Base-by-base conservation (phyloP, 2,888 invertebrate species). In the Alloplasta piceator region DNA sequence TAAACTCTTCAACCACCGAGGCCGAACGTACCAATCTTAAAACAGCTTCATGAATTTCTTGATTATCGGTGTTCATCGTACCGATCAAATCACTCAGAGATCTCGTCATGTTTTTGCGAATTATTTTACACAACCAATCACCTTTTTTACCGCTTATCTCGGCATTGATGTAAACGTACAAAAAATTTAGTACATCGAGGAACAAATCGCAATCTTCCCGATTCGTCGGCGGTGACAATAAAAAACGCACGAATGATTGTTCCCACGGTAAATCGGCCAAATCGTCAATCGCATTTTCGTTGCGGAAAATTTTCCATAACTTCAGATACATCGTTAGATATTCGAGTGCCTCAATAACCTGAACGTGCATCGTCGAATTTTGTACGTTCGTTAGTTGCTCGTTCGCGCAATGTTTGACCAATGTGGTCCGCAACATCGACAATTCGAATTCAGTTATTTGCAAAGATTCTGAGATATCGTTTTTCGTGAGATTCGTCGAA, bases 161-260 rank as follows among this genome's bases (percentile, higher is more conserved):
- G 39, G 87, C 78, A 70, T 88, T 89, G 10, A 91, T 86, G 70
- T 89, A 90, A n/a, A 89, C 83, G 39, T 89, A 89, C 16, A 93
- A 82, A 85, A 93, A 92, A 71, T 91, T 87, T 6, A 93, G 85
- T 64, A 95, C 92, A 41, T 93, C 90, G 3, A 93, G 92, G 63
- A 96, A 93, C 39, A 96, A 90, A 14, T 93, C 91, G 16, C 94
- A 93, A 88, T 96, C 96, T 50, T 95, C 94, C 63, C 94, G 92
- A 63, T 94, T 95, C 0, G 95, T 94, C 0, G 96, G 96, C 60
- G 95, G 94, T 1, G 95, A 93, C 76, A 93, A 92, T 55, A 96
- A 91, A 90, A 95, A 96, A 52, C 95, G 93, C 41, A 92, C 92
- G 84, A 95, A 94, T 0, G 93, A 93, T 85, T 93, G 93, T 85